Base-by-base conservation (phyloP, 2,888 invertebrate genomes). In the Smittia aterrima region DNA sequence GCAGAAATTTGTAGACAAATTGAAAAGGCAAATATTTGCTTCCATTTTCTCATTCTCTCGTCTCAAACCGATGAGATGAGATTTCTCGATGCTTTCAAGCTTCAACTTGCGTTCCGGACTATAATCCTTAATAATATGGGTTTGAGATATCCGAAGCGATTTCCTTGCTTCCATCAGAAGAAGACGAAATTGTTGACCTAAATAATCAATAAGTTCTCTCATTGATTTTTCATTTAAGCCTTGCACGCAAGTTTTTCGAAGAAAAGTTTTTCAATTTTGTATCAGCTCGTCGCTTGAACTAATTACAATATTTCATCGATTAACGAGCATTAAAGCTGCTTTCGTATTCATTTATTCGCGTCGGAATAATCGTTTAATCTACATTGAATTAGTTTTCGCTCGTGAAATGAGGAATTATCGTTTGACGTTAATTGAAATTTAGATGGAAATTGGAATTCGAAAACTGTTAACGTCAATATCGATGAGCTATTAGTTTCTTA, bases 1-100 rank as follows among this genome's bases (percentile, higher is more conserved):
- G 25, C 41, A 54, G 54, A 70, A 53, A 54, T 72, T 72, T 62
- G 72, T 62, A 72, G 72, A 62, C 72, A 72, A 72, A 72, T 72
- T 72, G 72, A 62, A 72, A 72, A 38, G 72, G 72, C 72, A 72
- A 72, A 72, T 72, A 72, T 72, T 72, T 72, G 72, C 62, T 71
- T 54, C 70, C 18, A 71, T 71, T 71, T 71, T 71, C 70, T 22
- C 13, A 18, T 58, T 58, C 67, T 22, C 32, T 38, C 38, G 6
- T 22, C 38, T 18, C 40, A 66, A 13, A 20, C 27, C 27, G 27
- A 32, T 25, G 64, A 64, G 7, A 38, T 38, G 24, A 68, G 40
- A 47, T 41, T 68, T 66, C 27, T 32, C 32, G n/a, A n/a, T 66
- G 47, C 58, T 58, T 22, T 22, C 20, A 2, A 47, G 16, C 22